phyloP scores from a whole-genome alignment of 2,888 invertebrate genomes.

The Stictocephala bisonia region DNA sequence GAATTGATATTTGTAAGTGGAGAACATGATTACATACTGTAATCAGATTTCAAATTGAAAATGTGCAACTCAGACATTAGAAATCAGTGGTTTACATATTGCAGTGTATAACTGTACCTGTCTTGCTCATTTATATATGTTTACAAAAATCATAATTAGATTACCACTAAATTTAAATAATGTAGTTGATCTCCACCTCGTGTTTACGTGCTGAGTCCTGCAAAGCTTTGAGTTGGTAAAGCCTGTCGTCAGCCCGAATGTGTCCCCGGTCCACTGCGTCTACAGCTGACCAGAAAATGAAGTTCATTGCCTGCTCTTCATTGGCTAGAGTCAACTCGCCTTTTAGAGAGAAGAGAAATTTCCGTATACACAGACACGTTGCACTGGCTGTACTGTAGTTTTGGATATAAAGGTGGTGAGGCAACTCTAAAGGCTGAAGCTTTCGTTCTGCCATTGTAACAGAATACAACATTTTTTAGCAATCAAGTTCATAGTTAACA shows the following conservation, averaged over 20 bases:
- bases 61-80: too few species aligned
- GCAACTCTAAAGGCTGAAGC: conserved; percentile 92
- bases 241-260: conserved; percentile 87
- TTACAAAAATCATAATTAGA: too few species aligned
- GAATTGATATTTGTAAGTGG: too few species aligned
- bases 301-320: conserved; percentile 80
- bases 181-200: conserved; percentile 75
- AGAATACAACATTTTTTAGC: too few species aligned
- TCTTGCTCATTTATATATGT: too few species aligned
- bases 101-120: too few species aligned
- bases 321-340: conserved; percentile 76
- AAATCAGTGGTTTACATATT: too few species aligned
- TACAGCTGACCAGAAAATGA: conserved; percentile 93
- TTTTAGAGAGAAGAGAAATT: conserved; percentile 85
- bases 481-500: too few species aligned
- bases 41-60: too few species aligned
- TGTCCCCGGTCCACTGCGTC: conserved; percentile 96
- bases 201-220: conserved; percentile 89
- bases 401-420: conserved; percentile 98
- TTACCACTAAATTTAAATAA: too few species aligned
- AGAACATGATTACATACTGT: too few species aligned
- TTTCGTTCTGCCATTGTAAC: conserved; percentile 92
- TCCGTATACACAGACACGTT: conserved; percentile 89
- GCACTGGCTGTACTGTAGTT: conserved; percentile 98
- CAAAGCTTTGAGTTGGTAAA: conserved; percentile 96